Conservation (phyloP, 2,888 invertebrate genomes). For the Harpalus rufipes region DNA sequence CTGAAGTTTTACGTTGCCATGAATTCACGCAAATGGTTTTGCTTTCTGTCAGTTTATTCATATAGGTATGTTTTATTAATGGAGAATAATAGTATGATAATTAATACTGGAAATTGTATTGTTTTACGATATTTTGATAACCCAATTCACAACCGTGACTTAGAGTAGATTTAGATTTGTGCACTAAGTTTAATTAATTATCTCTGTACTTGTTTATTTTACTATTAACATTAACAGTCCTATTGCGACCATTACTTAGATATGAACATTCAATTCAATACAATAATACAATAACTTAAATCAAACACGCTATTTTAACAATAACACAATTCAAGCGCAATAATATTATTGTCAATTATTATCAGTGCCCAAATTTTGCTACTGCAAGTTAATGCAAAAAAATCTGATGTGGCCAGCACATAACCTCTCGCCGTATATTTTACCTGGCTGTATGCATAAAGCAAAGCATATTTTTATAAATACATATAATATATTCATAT, state of each 20-base stretch:
- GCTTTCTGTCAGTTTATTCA: conserved; percentile 44
- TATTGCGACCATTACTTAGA: not conserved
- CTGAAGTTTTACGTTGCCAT: conserved; percentile 32
- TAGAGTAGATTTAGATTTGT: not conserved
- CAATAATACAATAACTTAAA: conserved; percentile 2
- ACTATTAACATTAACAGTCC: conserved; percentile 9
- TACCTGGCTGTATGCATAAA: no score
- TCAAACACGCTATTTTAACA: not conserved
- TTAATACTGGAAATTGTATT: conserved; percentile 52
- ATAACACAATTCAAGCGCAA: no score
- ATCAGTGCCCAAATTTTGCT: no score
- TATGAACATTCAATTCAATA: not conserved
- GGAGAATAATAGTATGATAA: conserved; percentile 55
- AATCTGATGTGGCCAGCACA: no score
- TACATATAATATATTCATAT: no score
- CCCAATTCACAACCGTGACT: conserved; percentile 3
- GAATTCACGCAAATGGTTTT: conserved; percentile 51
- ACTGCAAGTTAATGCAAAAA: no score
- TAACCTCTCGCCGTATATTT: no score
- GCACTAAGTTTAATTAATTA: conserved; percentile 19
- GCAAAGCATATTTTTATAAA: no score
- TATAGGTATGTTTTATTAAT: conserved; percentile 51
- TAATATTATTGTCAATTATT: no score
- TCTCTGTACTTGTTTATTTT: conserved; percentile 13
- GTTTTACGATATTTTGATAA: conserved; percentile 54